A percentile compares a stretch with the other conserved stretches of the same genome.
phyloP scores from a whole-genome alignment of 2,113 vertebrate genomes.

The Scomber scombrus region DNA sequence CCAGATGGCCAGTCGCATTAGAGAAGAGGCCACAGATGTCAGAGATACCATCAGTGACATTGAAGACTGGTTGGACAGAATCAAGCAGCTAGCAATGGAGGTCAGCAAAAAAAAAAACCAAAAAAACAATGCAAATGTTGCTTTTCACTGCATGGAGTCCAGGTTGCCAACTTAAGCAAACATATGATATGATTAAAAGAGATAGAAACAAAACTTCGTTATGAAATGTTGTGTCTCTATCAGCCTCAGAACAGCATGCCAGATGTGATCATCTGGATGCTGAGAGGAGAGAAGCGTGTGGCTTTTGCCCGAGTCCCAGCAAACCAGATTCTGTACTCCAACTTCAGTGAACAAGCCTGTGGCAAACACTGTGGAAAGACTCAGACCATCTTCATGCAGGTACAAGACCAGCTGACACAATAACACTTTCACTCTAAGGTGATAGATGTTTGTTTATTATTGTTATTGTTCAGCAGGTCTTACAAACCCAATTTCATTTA shows the following conservation, averaged over 20 bases:
- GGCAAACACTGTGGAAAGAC: slow-evolving; percentile 94
- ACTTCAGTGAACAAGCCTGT: slow-evolving; percentile 86
- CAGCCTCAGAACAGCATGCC: slow-evolving; percentile 98
- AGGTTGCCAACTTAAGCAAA: neutral
- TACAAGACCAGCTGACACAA: slow-evolving; percentile 60
- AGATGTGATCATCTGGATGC: slow-evolving; percentile 98
- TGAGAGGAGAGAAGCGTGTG: slow-evolving; percentile 93
- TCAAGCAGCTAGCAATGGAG: slow-evolving; percentile 93
- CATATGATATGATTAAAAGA: neutral
- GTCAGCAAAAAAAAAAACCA: slow-evolving; percentile 68
- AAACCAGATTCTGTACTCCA: slow-evolving; percentile 91
- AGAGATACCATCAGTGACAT: slow-evolving; percentile 90
- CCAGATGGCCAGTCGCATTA: slow-evolving; percentile 87
- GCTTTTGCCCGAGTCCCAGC: slow-evolving; percentile 94
- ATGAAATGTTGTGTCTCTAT: neutral
- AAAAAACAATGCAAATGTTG: neutral
- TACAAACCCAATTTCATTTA: neutral
- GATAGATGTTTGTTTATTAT: neutral
- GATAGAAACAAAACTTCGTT: neutral
- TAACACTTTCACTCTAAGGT: neutral
- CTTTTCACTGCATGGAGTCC: neutral
- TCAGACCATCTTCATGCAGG: slow-evolving; percentile 94
- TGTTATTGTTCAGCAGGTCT: neutral
- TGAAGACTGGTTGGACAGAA: slow-evolving; percentile 93
- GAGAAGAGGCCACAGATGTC: slow-evolving; percentile 87